These are phyloP conservation scores for Idaea biselata DNA, from an alignment of 2,888 invertebrate species.

Conservation along the genomic window DNA sequence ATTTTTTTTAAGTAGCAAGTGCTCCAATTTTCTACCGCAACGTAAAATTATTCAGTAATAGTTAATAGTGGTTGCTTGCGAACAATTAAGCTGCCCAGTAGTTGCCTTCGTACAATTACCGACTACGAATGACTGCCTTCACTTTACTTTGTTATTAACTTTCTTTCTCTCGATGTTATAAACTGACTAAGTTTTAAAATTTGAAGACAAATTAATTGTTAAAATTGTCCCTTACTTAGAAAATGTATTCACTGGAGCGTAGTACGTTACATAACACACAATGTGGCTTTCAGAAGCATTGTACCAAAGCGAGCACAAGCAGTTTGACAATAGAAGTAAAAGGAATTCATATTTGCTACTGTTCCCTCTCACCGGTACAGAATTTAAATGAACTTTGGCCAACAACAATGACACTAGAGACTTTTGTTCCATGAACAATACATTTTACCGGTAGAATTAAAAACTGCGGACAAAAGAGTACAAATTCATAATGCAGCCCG, in stretches of 20 bases:
- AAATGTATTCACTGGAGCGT: constrained; percentile 28
- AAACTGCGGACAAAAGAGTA: constrained; percentile 75
- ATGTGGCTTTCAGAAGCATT: constrained; percentile 64
- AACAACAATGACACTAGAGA: constrained; percentile 77
- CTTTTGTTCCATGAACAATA: constrained; percentile 78
- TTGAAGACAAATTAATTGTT: constrained; percentile 2
- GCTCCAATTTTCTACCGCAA: background rate
- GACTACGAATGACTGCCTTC: background rate
- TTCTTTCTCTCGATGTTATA: background rate
- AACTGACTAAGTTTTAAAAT: background rate
- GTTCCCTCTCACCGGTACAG: constrained; percentile 74
- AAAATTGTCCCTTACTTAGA: constrained; percentile 25
- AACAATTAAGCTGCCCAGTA: background rate
- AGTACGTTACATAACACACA: constrained; percentile 46
- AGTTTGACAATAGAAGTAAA: constrained; percentile 72
- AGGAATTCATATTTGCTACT: constrained; percentile 79
- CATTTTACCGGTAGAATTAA: constrained; percentile 78
- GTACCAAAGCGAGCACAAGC: constrained; percentile 66
- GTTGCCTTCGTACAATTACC: background rate
- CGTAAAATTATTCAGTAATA: background rate
- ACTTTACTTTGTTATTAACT: background rate
- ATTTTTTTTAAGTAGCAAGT: background rate
- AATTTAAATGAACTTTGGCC: constrained; percentile 80
- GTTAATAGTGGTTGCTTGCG: background rate
- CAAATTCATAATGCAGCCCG: constrained; percentile 76